phyloP scores from a whole-genome alignment of 1,140 invertebrate species.

The Drosophila kanapiae region DNA sequence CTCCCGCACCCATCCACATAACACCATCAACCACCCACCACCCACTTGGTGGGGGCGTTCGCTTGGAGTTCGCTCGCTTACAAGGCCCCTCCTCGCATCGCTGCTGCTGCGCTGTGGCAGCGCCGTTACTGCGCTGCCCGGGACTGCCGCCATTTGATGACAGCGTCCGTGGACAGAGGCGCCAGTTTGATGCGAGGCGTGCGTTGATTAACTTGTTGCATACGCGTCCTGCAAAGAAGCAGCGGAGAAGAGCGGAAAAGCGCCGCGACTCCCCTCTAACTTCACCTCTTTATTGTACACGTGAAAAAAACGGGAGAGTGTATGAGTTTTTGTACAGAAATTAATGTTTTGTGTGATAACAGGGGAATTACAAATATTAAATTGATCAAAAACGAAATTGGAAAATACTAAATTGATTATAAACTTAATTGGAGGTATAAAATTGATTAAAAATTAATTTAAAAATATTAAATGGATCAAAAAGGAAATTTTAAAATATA shows the following conservation, averaged over 20 bases:
- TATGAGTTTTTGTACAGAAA: not conserved
- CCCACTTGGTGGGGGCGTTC: not conserved
- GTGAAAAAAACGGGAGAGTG: not conserved
- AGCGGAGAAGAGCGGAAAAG: constrained; percentile 1
- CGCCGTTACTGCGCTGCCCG: constrained; percentile 39
- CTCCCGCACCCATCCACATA: not conserved
- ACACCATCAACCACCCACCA: not conserved
- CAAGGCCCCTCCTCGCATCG: constrained; percentile 21
- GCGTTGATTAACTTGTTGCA: constrained; percentile 83
- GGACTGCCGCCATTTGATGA: constrained; percentile 51
- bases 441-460: too few species aligned
- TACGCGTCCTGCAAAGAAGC: constrained; percentile 58
- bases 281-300: constrained; percentile 4
- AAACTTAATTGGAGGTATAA: too few species aligned
- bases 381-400: too few species aligned
- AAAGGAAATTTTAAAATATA: too few species aligned
- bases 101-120: constrained; percentile 29
- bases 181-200: constrained; percentile 80
- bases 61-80: constrained; percentile 18
- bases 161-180: constrained; percentile 54
- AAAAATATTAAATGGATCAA: too few species aligned
- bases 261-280: not conserved
- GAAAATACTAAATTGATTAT: too few species aligned
- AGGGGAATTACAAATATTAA: too few species aligned
- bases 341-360: not conserved